A percentile compares a stretch with the other conserved stretches of the same genome.
Evolutionary conservation across 1,140 invertebrate genomes (phyloP).

Genomic region (Plodia interpunctella): DNA sequence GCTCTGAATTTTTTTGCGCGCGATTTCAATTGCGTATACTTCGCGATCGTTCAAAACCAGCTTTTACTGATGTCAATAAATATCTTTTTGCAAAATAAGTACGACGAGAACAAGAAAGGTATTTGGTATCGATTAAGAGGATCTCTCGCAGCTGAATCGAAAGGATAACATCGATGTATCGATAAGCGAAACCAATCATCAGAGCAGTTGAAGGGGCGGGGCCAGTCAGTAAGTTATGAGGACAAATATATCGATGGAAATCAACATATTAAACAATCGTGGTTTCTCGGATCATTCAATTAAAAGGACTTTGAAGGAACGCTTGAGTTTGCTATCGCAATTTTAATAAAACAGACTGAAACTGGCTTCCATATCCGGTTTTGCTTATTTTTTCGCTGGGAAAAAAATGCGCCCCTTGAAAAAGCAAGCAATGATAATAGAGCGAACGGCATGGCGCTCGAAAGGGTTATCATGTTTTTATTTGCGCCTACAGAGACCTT

Average conservation of each 20-base stretch:
- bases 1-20: constrained; percentile 4
- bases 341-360: constrained; percentile 71
- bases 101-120: constrained; percentile 1
- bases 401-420: constrained; percentile 53
- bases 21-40: neutral
- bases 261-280: constrained; percentile 51
- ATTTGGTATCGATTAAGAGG: constrained; percentile 3
- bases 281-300: constrained; percentile 46
- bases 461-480: constrained; percentile 68
- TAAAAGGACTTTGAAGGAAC: constrained; percentile 30
- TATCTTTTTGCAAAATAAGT: constrained; percentile 3
- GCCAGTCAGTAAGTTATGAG: constrained; percentile 40
- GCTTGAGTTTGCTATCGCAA: constrained; percentile 62
- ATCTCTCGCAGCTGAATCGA: constrained; percentile 5
- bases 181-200: constrained; percentile 56
- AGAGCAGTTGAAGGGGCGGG: constrained; percentile 30
- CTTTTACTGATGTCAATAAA: constrained; percentile 7
- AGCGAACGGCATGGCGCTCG: constrained; percentile 53
- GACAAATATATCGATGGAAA: constrained; percentile 54
- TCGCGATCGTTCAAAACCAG: neutral
- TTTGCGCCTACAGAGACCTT: constrained; percentile 47
- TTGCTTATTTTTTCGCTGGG: constrained; percentile 47
- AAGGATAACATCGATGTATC: constrained; percentile 34
- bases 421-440: constrained; percentile 65
- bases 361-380: constrained; percentile 62